Conservation (phyloP, 1,140 invertebrate genomes). For the Nautilus pompilius region DNA sequence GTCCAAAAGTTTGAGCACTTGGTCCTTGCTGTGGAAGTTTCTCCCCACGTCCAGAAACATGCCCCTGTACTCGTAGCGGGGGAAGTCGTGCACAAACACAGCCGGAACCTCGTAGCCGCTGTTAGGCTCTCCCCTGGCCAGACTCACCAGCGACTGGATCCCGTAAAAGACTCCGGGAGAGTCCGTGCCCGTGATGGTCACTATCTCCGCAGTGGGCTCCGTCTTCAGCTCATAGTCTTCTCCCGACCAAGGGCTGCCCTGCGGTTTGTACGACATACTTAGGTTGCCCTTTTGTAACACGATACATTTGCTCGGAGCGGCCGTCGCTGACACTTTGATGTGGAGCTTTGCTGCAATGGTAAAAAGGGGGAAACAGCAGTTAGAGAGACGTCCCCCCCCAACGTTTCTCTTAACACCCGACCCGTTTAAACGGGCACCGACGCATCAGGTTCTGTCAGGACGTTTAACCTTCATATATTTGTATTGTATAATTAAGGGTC, state of each 20-base stretch:
- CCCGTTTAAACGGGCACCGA: too few relatives aligned
- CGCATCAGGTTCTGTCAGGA: too few relatives aligned
- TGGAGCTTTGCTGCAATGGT: not conserved
- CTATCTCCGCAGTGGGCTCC: not conserved
- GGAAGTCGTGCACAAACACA: slow-evolving; percentile 29
- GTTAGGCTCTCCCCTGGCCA: slow-evolving; percentile 12
- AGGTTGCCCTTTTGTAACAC: too few relatives aligned
- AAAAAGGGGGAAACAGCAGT: too few relatives aligned
- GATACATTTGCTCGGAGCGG: not conserved
- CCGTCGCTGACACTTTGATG: not conserved
- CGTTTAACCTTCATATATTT: too few relatives aligned
- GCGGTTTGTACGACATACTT: too few relatives aligned
- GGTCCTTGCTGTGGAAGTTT: slow-evolving; percentile 36
- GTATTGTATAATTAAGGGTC: too few relatives aligned
- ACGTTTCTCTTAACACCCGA: too few relatives aligned
- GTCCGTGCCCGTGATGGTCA: slow-evolving; percentile 21
- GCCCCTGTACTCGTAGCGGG: slow-evolving; percentile 45
- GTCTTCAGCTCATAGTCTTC: slow-evolving; percentile 24
- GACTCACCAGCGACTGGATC: slow-evolving; percentile 26
- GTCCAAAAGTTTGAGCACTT: slow-evolving; percentile 33
- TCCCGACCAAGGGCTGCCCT: not conserved
- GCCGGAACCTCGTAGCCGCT: slow-evolving; percentile 17
- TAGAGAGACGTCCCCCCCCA: too few relatives aligned
- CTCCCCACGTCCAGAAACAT: slow-evolving; percentile 45
- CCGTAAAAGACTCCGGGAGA: slow-evolving; percentile 36